Percentiles rank a stretch among this genome's conserved stretches.
Conservation (phyloP, 2,113 vertebrate genomes). For the Corapipo altera region DNA sequence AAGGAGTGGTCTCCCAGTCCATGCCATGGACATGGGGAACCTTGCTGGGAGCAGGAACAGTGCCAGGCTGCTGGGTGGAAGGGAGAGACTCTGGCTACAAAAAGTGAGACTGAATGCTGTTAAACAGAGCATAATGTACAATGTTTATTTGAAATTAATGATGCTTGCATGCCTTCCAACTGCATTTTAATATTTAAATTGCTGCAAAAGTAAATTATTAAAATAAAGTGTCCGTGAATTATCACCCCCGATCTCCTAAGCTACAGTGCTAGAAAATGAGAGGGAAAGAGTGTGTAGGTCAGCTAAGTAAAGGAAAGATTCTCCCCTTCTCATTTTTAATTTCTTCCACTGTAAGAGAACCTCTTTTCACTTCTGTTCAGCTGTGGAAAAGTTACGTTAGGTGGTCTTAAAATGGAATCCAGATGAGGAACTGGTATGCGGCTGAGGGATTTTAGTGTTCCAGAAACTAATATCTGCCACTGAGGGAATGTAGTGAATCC, state of each 20-base stretch:
- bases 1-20: not conserved
- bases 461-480: not conserved
- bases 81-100: not conserved
- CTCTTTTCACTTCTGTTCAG: not conserved
- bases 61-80: not conserved
- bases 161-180: not conserved
- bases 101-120: not conserved
- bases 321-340: not conserved
- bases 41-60: not conserved
- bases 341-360: not conserved
- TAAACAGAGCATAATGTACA: not conserved
- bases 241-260: not conserved
- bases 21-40: rapidly evolving
- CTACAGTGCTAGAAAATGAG: not conserved
- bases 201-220: not conserved
- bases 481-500: not conserved
- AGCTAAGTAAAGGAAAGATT: not conserved
- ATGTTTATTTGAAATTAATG: conserved; percentile 11
- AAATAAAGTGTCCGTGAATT: not conserved
- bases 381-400: not conserved
- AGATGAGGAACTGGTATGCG: not conserved
- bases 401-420: not conserved
- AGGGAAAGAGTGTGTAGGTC: not conserved
- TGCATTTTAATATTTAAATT: conserved; percentile 34
- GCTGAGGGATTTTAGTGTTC: not conserved